Base-by-base conservation (phyloP, 2,113 vertebrate genomes). In the Sebastes fasciatus region DNA sequence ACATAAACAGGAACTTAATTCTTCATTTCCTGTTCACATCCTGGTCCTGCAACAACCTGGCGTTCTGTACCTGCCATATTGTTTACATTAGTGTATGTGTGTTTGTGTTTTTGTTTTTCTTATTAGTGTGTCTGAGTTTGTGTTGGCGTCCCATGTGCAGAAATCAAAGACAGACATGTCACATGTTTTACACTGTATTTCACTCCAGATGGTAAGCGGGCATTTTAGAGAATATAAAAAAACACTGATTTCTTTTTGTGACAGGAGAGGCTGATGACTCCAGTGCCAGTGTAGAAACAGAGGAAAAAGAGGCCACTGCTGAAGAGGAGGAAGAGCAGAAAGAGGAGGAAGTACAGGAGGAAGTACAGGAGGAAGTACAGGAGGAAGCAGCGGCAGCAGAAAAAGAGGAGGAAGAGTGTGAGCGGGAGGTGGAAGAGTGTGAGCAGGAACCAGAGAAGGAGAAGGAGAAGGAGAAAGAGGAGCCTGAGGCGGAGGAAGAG, bases 401-500 rank as follows among this genome's bases (percentile, higher is more conserved):
- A 73, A 63, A 86, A 45, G 89, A 88, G 82, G 82, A 84, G 26
- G 91, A 90, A 14, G 75, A 34, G 34, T 34, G 34, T 34, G 34
- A 34, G 40, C 1, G 79, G 34, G 34, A 34, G 26, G 34, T 0
- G 34, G 34, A 90, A 54, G 77, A 84, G 76, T 42, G 34, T 8
- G 86, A 91, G 73, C 80, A 66, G 67, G 91, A 92, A 19, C 23
- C 26, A 6, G 84, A 96, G 94, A 95, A 96, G 93, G 95, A 97
- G 94, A 95, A 96, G 80, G 88, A 96, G 21, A 48, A 68, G 61
- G 96, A 87, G 46, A 96, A 94, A 46, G 96, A 93, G 87, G 97
- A 98, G 89, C 95, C 5, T 0, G n/a, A 58, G n/a, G 51, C 23
- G 21, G 65, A 67, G 63, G 96, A 86, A 26, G 96, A 94, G 87